Evolutionary conservation across 2,797 vertebrate species (phyloP).

Genomic region (Lacerta viridis): DNA sequence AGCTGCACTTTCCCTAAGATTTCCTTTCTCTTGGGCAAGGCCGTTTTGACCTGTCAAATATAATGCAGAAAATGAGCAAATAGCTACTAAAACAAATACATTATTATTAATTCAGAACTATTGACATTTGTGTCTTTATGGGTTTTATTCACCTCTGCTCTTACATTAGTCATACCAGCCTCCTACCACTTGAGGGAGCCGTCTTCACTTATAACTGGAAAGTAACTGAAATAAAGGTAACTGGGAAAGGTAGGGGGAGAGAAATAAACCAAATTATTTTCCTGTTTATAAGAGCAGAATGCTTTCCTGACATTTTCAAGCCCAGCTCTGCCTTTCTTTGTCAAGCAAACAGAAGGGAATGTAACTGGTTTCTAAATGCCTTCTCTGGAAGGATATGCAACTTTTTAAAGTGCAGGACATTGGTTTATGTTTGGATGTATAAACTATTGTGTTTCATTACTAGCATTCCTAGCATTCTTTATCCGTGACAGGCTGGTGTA

Average conservation of each 20-base stretch:
- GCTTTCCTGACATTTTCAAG: not conserved
- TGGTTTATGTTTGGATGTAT: not conserved
- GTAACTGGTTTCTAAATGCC: not conserved
- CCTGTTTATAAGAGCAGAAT: not conserved
- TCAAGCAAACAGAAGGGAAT: not conserved
- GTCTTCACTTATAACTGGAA: constrained; percentile 52
- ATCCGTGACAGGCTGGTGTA: no score
- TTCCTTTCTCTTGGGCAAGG: not conserved
- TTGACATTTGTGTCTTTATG: not conserved
- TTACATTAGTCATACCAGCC: constrained; percentile 40
- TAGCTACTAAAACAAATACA: not conserved
- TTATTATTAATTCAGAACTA: not conserved
- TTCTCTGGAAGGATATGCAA: not conserved
- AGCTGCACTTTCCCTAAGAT: not conserved
- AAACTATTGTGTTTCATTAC: not conserved
- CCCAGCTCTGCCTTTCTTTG: not conserved
- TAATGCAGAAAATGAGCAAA: not conserved
- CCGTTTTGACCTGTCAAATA: not conserved
- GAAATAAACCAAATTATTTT: not conserved
- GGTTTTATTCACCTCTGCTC: not conserved
- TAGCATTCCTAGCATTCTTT: not conserved
- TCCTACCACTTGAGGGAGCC: constrained; percentile 74
- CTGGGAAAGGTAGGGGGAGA: not conserved
- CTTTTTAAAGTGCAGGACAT: not conserved
- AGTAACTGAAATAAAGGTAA: not conserved